Conservation (phyloP, 1,140 invertebrate species). For the Wiebesia pumilae region DNA sequence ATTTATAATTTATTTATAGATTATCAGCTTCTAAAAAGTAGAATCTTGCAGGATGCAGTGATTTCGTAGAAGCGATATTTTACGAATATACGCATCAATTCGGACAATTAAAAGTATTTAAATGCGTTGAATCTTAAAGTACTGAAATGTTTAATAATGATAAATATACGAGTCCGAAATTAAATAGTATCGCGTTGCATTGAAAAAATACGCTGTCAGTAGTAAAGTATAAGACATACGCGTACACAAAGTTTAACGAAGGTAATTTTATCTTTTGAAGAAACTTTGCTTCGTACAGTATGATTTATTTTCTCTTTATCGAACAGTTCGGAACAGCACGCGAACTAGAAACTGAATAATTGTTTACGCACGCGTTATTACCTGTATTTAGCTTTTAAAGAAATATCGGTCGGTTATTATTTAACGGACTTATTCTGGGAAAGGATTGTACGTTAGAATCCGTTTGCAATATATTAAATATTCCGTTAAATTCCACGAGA, state of each 20-base stretch:
- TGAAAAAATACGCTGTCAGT: no score
- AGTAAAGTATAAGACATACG: no score
- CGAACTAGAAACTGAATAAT: not conserved
- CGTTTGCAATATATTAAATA: no score
- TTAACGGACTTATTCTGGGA: not conserved
- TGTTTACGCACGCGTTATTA: not conserved
- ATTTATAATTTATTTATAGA: not conserved
- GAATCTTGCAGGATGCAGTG: not conserved
- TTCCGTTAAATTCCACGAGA: conserved; percentile 16
- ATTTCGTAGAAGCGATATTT: not conserved
- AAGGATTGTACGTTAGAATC: not conserved
- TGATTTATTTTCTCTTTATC: no score
- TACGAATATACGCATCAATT: not conserved
- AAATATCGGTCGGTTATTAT: not conserved
- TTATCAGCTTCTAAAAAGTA: not conserved
- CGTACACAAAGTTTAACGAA: no score
- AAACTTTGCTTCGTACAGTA: no score
- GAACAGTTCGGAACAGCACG: not conserved
- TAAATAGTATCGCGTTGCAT: no score
- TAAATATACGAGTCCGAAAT: no score
- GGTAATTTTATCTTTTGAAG: no score
- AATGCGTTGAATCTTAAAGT: no score
- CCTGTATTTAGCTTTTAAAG: not conserved
- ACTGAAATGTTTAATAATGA: no score
- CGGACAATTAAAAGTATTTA: not conserved